phyloP scores from a whole-genome alignment of 1,140 invertebrate genomes.

The Drosophila aff. region DNA sequence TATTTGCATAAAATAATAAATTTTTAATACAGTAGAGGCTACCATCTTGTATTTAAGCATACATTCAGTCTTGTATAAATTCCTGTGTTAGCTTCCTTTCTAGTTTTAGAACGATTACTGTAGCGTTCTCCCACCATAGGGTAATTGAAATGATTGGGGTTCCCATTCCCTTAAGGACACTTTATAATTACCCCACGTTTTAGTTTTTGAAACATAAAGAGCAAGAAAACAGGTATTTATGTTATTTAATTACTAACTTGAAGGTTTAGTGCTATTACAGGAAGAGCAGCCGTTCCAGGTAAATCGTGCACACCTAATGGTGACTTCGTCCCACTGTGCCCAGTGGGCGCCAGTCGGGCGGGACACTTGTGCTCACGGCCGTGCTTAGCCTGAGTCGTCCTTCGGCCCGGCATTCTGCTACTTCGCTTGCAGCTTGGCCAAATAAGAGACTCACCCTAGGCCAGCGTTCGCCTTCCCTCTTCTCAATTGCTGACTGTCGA shows the following conservation, averaged over 20 bases:
- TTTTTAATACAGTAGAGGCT: too few species aligned
- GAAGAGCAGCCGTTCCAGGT: not conserved
- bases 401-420: slow-evolving; percentile 11
- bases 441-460: slow-evolving; percentile 2
- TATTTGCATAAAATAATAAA: too few species aligned
- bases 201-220: not conserved
- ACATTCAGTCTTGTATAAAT: too few species aligned
- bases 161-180: too few species aligned
- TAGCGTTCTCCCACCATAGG: too few species aligned
- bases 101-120: too few species aligned
- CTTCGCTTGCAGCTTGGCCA: slow-evolving; percentile 16
- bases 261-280: slow-evolving; percentile 7
- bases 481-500: not conserved
- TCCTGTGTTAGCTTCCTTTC: too few species aligned
- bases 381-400: slow-evolving; percentile 20
- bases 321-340: slow-evolving; percentile 21
- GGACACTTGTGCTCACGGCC: slow-evolving; percentile 28
- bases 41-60: too few species aligned
- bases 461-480: not conserved
- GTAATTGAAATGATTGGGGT: too few species aligned
- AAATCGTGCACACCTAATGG: slow-evolving; percentile 4
- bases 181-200: not conserved
- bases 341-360: slow-evolving; percentile 2
- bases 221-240: not conserved
- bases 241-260: not conserved